phyloP scores from a whole-genome alignment of 2,797 vertebrate species.

The Mionectes olivaceus region DNA sequence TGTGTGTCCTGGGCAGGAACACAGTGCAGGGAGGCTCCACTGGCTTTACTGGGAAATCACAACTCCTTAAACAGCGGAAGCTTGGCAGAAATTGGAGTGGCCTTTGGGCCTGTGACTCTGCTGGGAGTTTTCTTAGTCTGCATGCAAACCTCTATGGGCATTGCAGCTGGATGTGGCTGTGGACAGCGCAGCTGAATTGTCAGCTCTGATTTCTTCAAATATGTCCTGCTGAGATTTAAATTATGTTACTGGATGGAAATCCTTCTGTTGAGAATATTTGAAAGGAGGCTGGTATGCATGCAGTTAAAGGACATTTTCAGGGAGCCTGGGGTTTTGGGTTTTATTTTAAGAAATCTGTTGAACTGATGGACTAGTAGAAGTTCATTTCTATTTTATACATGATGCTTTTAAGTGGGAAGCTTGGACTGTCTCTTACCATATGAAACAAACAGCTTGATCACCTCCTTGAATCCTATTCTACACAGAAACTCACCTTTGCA shows the following conservation, averaged over 20 bases:
- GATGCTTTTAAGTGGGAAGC: not conserved
- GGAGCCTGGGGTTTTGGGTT: not conserved
- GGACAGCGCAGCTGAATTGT: not conserved
- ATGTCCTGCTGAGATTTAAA: not conserved
- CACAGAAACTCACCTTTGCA: not conserved
- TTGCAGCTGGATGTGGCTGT: rapidly evolving
- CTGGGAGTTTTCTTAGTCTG: not conserved
- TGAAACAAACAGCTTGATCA: not conserved
- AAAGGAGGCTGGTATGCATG: not conserved
- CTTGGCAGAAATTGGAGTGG: not conserved
- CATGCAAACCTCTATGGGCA: not conserved
- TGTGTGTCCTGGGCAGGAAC: not conserved
- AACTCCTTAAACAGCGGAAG: not conserved
- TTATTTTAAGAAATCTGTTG: not conserved
- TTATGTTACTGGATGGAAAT: not conserved
- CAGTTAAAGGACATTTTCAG: not conserved
- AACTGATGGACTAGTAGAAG: not conserved
- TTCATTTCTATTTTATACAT: not conserved
- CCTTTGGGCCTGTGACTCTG: not conserved
- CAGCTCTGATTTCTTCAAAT: not conserved
- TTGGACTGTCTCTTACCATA: not conserved
- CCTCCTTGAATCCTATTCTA: not conserved
- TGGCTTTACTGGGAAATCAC: not conserved
- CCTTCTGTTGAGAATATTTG: not conserved
- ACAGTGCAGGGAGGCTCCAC: rapidly evolving